A percentile compares a stretch with the other conserved stretches of the same genome.
Evolutionary conservation across 2,113 vertebrate genomes (phyloP).

Genomic region (Prunella fulvescens): DNA sequence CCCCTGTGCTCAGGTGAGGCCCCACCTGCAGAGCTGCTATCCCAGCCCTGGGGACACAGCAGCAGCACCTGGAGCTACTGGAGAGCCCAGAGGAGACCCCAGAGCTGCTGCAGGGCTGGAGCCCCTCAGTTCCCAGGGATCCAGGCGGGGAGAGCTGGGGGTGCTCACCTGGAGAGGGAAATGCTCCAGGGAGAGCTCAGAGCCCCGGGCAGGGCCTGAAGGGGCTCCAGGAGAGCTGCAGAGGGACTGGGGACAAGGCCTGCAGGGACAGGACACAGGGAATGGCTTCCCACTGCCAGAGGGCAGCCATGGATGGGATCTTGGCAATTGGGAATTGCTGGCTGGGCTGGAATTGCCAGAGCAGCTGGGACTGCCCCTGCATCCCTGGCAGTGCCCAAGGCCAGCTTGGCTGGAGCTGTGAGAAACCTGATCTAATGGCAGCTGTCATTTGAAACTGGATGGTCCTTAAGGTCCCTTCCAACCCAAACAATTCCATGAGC

Average conservation of each 20-base stretch:
- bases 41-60: background rate
- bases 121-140: background rate
- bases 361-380: background rate
- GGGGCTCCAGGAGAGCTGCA: background rate
- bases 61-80: background rate
- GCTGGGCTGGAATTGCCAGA: background rate
- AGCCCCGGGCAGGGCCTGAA: fast-evolving
- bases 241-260: background rate
- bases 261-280: background rate
- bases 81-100: fast-evolving
- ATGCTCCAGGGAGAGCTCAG: background rate
- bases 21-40: background rate
- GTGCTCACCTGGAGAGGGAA: fast-evolving
- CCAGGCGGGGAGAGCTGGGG: background rate
- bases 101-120: background rate
- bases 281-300: background rate
- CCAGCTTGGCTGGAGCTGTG: fast-evolving
- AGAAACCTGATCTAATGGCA: background rate
- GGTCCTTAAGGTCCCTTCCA: background rate
- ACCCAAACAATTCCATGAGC: fast-evolving
- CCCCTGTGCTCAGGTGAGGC: background rate
- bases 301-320: background rate
- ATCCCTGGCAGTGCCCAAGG: background rate
- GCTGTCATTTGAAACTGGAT: no score
- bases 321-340: background rate